Percentiles rank a stretch among this genome's conserved stretches.
phyloP scores from a whole-genome alignment of 2,888 invertebrate species.

The Drosophila ochracea region DNA sequence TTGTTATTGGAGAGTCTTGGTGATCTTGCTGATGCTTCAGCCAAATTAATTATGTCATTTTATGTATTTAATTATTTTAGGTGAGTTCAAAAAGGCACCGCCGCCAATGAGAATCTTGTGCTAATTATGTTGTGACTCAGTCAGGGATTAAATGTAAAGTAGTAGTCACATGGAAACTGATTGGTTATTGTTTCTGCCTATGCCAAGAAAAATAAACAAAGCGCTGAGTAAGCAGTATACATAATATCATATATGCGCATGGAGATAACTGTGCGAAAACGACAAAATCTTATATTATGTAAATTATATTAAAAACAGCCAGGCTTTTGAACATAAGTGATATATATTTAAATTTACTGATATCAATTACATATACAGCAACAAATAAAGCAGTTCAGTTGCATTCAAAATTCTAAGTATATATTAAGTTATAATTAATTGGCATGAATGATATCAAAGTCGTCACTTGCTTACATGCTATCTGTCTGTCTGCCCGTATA shows the following conservation, averaged over 20 bases:
- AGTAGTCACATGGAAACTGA: slow-evolving; percentile 16
- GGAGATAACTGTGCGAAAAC: neutral
- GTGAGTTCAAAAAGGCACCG: slow-evolving; percentile 56
- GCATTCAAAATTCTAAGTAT: neutral
- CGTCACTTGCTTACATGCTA: neutral
- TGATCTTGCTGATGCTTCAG: slow-evolving; percentile 46
- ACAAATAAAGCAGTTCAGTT: neutral
- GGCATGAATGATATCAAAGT: neutral
- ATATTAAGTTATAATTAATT: neutral
- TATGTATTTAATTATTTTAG: slow-evolving; percentile 75
- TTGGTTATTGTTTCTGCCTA: slow-evolving; percentile 4
- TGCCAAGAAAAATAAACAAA: slow-evolving; percentile 10
- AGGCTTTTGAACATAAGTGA: neutral
- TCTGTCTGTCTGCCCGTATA: too few species aligned
- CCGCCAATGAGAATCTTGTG: slow-evolving; percentile 25
- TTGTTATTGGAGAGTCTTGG: slow-evolving; percentile 24
- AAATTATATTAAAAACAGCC: neutral
- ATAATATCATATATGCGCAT: neutral
- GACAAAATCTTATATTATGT: neutral
- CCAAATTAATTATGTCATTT: slow-evolving; percentile 81
- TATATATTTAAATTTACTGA: neutral
- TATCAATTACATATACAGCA: neutral
- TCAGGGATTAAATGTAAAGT: slow-evolving; percentile 53
- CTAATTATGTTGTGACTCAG: slow-evolving; percentile 78
- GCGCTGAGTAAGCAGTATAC: neutral